Percentiles rank a stretch among this genome's conserved stretches.
Evolutionary conservation across 2,113 vertebrate genomes (phyloP).

Genomic region (cat (Felis catus)): F.catus_Fca126_mat1.0 CM031428.1:39961501-39962000

Average conservation of each 20-base stretch:
- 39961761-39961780: neutral
- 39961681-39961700: neutral
- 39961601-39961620: neutral
- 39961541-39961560: conserved; percentile 44
- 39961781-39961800: neutral
- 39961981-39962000: neutral
- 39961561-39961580: neutral
- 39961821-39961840: neutral
- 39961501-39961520: neutral
- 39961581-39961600: conserved; percentile 50
- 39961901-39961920: neutral
- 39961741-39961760: neutral
- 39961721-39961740: neutral
- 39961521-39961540: conserved; percentile 12
- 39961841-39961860: neutral
- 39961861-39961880: neutral
- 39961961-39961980: neutral
- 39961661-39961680: neutral
- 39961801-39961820: neutral
- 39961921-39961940: accelerated
- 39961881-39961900: accelerated
- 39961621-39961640: neutral
- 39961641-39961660: neutral
- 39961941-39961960: neutral
- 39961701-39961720: neutral